Evolutionary conservation across 2,113 vertebrate genomes (phyloP).

Genomic region (Phalacrocorax brasilianus): DNA sequence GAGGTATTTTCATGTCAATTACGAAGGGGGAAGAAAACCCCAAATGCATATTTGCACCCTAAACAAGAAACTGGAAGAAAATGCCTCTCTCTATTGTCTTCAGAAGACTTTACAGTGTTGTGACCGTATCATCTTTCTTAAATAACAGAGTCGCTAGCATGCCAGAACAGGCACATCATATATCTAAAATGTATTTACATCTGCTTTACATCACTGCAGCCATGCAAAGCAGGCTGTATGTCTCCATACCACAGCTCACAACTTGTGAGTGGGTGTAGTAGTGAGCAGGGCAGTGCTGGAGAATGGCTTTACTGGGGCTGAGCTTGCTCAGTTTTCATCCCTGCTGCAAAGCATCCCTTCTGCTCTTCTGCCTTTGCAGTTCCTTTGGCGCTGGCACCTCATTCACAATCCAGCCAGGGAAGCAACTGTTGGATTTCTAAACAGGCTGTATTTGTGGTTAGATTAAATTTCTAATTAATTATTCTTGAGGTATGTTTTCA

Average conservation of each 20-base stretch:
- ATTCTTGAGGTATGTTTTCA: not conserved
- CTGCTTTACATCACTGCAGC: not conserved
- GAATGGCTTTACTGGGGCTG: not conserved
- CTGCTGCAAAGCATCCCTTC: not conserved
- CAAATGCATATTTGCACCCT: not conserved
- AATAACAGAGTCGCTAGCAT: not conserved
- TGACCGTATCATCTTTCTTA: not conserved
- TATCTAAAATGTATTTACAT: not conserved
- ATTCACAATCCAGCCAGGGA: not conserved
- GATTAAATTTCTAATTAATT: not conserved
- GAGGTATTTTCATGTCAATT: not conserved
- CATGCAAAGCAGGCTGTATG: not conserved
- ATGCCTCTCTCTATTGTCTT: not conserved
- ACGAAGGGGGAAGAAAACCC: no score
- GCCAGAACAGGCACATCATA: not conserved
- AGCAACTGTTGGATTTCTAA: not conserved
- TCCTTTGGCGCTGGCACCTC: not conserved
- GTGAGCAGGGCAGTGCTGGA: not conserved
- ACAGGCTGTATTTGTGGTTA: not conserved
- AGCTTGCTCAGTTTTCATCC: not conserved
- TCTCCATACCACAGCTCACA: not conserved
- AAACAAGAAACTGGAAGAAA: not conserved
- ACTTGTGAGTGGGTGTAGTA: no score
- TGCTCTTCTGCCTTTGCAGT: not conserved
- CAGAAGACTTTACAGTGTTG: not conserved